Conservation (phyloP, 2,797 vertebrate species). For the Poeciliopsis turneri region DNA sequence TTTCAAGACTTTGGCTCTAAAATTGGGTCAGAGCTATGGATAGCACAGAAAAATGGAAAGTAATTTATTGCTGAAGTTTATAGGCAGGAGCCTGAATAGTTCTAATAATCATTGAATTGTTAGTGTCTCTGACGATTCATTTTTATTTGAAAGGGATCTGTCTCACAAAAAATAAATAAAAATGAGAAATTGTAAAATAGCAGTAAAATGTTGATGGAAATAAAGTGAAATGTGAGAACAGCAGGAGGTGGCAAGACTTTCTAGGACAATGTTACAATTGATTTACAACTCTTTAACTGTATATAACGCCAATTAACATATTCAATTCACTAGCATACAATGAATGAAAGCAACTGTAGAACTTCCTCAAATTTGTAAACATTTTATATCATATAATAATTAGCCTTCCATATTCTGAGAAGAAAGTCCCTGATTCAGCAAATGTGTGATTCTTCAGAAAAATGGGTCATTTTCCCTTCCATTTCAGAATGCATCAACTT, state of each 20-base stretch:
- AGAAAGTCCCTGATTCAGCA: background rate
- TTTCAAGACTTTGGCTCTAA: conserved; percentile 24
- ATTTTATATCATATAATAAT: background rate
- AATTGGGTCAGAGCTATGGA: conserved; percentile 30
- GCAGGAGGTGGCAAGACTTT: background rate
- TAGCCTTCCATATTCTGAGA: background rate
- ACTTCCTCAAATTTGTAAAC: background rate
- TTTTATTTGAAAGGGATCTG: background rate
- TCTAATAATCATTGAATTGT: background rate
- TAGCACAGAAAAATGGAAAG: conserved; percentile 1
- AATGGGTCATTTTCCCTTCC: background rate
- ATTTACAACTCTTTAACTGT: background rate
- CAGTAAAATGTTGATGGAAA: background rate
- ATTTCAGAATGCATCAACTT: background rate
- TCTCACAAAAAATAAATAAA: background rate
- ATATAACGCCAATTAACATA: background rate
- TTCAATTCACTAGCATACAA: background rate
- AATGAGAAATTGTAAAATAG: background rate
- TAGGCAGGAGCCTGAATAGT: background rate
- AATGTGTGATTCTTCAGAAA: background rate
- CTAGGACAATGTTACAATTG: background rate
- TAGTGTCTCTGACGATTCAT: too few relatives aligned
- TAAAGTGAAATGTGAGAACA: background rate
- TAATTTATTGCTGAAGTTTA: background rate
- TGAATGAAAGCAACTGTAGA: background rate